These are phyloP conservation scores for Hemithea aestivaria DNA, from an alignment of 2,888 invertebrate genomes.

Conservation along the genomic window DNA sequence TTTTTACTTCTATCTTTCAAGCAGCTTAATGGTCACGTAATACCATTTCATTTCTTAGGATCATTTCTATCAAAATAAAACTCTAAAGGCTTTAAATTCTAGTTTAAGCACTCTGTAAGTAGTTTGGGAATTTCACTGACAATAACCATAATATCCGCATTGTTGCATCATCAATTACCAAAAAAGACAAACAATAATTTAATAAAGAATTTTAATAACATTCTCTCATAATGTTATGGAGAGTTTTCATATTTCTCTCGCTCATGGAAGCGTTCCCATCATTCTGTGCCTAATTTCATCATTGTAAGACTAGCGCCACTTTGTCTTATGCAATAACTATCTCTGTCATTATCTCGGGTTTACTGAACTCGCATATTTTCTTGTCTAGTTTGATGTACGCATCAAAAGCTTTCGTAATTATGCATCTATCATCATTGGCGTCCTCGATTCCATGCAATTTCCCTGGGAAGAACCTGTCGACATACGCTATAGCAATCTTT, in stretches of 20 bases:
- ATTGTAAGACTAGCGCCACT: conserved; percentile 35
- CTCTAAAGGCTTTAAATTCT: no score
- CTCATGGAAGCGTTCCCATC: conserved; percentile 37
- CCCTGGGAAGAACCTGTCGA: conserved; percentile 17
- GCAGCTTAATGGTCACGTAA: no score
- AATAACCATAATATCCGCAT: conserved; percentile 21
- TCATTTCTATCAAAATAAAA: no score
- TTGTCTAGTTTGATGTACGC: conserved; percentile 20
- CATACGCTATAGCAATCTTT: conserved; percentile 13
- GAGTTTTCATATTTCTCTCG: conserved; percentile 35
- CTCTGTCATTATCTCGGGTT: conserved; percentile 25
- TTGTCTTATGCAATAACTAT: conserved; percentile 33
- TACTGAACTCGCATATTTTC: conserved; percentile 25
- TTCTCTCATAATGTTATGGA: conserved; percentile 32
- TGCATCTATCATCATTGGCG: conserved; percentile 23
- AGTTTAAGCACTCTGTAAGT: no score
- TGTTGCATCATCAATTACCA: conserved; percentile 23
- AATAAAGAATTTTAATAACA: conserved; percentile 38
- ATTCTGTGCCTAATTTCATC: conserved; percentile 38
- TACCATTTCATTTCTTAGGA: no score
- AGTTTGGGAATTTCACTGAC: conserved; percentile 6
- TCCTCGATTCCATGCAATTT: conserved; percentile 20
- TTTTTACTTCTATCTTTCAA: no score
- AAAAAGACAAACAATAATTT: conserved; percentile 23
- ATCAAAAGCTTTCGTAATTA: conserved; percentile 24